phyloP scores from a whole-genome alignment of 2,113 vertebrate species.

The Tragelaphus strepsiceros region DNA sequence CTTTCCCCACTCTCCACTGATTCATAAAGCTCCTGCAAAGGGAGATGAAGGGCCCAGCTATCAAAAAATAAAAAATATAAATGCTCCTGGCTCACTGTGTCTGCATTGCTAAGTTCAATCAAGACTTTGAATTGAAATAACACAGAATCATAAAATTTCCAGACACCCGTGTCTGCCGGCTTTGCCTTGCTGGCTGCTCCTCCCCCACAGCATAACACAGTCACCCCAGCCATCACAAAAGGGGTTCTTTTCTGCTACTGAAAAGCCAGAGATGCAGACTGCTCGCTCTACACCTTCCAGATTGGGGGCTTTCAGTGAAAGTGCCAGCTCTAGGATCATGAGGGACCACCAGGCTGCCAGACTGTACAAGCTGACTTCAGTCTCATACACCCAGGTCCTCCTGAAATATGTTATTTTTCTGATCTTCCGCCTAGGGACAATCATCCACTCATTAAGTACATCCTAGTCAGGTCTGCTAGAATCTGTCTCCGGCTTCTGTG shows the following conservation, averaged over 20 bases:
- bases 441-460: background rate
- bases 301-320: background rate
- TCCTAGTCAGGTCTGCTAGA: background rate
- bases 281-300: background rate
- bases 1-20: constrained; percentile 39
- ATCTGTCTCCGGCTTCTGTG: background rate
- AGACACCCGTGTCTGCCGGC: background rate
- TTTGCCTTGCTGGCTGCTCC: background rate
- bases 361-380: background rate
- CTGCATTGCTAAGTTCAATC: background rate
- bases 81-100: background rate
- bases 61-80: constrained; percentile 20
- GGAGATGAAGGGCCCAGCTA: constrained; percentile 35
- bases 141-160: background rate
- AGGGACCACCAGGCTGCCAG: background rate
- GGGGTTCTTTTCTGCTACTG: background rate
- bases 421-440: background rate
- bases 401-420: background rate
- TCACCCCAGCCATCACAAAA: background rate
- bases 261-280: background rate
- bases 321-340: background rate
- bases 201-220: background rate
- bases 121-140: background rate
- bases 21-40: background rate
- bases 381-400: background rate